Percentiles rank a stretch among this genome's conserved stretches.
Conservation (phyloP, 2,113 vertebrate genomes). For the Corvus moneduloides region DNA sequence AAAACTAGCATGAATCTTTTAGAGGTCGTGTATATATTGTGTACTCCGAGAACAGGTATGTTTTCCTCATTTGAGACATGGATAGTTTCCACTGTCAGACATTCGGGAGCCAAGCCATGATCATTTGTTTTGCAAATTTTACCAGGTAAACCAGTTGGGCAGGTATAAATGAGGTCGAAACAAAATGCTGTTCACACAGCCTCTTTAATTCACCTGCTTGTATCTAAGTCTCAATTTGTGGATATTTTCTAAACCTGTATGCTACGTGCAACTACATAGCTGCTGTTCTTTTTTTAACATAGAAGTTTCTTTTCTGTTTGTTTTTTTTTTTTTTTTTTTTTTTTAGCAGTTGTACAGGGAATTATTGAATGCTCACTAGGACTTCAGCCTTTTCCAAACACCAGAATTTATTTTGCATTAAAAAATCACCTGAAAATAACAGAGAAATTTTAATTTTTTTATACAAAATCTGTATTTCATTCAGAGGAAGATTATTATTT, state of each 20-base stretch:
- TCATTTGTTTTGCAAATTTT: constrained; percentile 24
- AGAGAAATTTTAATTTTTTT: neutral
- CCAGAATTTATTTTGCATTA: neutral
- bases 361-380: neutral
- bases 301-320: neutral
- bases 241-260: neutral
- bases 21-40: neutral
- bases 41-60: neutral
- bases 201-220: constrained; percentile 7
- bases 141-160: neutral
- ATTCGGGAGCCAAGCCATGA: neutral
- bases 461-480: neutral
- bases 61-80: neutral
- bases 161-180: constrained; percentile 15
- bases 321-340: neutral
- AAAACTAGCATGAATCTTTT: neutral
- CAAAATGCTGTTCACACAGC: neutral
- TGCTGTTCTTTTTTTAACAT: neutral
- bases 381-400: neutral
- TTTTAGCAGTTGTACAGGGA: neutral
- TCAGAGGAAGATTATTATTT: neutral
- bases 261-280: neutral
- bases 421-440: neutral
- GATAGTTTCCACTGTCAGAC: neutral
- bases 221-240: neutral